A percentile compares a stretch with the other conserved stretches of the same genome.
Evolutionary conservation across 2,113 vertebrate species (phyloP).

Genomic region (Oryzias celebensis): DNA sequence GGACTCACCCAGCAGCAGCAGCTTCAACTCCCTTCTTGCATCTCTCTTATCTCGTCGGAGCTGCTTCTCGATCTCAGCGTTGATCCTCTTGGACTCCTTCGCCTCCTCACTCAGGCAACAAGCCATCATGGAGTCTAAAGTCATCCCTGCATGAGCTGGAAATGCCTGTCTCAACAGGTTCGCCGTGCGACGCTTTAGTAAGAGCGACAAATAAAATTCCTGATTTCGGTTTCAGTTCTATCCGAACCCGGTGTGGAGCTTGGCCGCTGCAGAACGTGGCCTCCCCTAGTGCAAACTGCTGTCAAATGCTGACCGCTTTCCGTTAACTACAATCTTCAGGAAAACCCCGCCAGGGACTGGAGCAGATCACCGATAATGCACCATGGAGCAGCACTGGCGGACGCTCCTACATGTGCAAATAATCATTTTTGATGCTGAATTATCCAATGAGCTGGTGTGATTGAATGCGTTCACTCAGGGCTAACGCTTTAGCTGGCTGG

Average conservation of each 20-base stretch:
- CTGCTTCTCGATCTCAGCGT: conserved; percentile 93
- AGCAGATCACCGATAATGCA: conserved; percentile 1
- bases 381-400: conserved; percentile 16
- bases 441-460: not conserved
- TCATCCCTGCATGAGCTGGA: conserved; percentile 80
- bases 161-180: conserved; percentile 63
- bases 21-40: conserved; percentile 88
- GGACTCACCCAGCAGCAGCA: conserved; percentile 85
- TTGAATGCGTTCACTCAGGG: no score
- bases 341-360: conserved; percentile 15
- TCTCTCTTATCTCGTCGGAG: conserved; percentile 90
- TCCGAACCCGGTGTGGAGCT: not conserved
- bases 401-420: not conserved
- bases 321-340: conserved; percentile 22
- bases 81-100: conserved; percentile 94
- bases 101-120: conserved; percentile 96
- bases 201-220: conserved; percentile 14
- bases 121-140: conserved; percentile 93
- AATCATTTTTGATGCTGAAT: conserved; percentile 1
- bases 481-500: no score
- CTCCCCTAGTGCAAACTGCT: conserved; percentile 36
- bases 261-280: conserved; percentile 28
- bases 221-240: not conserved
- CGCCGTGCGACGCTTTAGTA: conserved; percentile 47
- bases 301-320: conserved; percentile 57